Conservation (phyloP, 1,140 invertebrate genomes). For the Episyrphus balteatus region DNA sequence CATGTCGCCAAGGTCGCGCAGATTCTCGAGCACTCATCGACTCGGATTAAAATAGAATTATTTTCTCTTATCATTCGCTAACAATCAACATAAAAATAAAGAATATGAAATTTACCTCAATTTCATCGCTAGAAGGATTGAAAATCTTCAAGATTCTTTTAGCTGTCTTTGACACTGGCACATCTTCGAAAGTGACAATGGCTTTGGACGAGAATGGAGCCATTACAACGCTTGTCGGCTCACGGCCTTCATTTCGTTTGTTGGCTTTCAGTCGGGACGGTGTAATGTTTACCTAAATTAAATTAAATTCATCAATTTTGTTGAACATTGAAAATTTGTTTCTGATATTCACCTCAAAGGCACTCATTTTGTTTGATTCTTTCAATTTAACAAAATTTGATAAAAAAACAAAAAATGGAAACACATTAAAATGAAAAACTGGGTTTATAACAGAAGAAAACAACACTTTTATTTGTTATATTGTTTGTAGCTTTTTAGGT, state of each 20-base stretch:
- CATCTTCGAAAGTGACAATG: conserved; percentile 52
- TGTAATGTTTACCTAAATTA: conserved; percentile 17
- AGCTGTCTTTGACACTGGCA: conserved; percentile 42
- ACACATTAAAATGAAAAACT: too few relatives aligned
- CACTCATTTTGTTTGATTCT: conserved; percentile 16
- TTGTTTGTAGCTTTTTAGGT: too few relatives aligned
- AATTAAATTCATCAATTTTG: background rate
- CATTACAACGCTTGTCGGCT: conserved; percentile 38
- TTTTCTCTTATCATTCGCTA: too few relatives aligned
- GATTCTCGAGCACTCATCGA: too few relatives aligned
- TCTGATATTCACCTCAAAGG: conserved; percentile 20
- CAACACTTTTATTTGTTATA: too few relatives aligned
- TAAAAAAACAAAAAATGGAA: too few relatives aligned
- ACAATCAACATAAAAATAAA: too few relatives aligned
- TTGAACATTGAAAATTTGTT: too few relatives aligned
- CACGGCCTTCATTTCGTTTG: conserved; percentile 20
- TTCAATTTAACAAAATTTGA: background rate
- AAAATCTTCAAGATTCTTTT: conserved; percentile 42
- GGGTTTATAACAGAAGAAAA: too few relatives aligned
- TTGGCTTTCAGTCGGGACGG: conserved; percentile 26
- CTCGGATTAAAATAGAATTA: too few relatives aligned
- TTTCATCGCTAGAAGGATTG: conserved; percentile 44
- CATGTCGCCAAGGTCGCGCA: too few relatives aligned
- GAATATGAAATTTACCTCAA: conserved; percentile 38
- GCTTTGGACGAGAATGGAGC: conserved; percentile 50